Percentiles rank a stretch among this genome's conserved stretches.
phyloP scores from a whole-genome alignment of 2,797 vertebrate genomes.

The Melanitta fusca region DNA sequence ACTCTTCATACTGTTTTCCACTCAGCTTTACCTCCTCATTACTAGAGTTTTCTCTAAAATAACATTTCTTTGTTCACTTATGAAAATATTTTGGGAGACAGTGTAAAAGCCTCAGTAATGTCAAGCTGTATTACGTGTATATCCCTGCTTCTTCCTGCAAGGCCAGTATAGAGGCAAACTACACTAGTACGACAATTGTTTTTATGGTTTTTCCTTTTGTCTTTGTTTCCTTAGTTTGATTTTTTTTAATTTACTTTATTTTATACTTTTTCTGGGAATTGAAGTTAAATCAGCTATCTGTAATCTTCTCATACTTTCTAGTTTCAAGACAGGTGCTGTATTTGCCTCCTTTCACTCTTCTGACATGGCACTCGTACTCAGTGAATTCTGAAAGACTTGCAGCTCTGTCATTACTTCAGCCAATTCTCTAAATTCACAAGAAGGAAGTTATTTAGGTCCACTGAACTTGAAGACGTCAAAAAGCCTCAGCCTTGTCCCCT shows the following conservation, averaged over 20 bases:
- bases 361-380: fast-evolving
- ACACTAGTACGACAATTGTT: background rate
- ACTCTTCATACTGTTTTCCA: background rate
- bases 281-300: background rate
- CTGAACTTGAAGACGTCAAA: constrained; percentile 2
- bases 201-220: background rate
- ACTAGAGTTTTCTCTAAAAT: background rate
- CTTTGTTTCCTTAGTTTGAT: fast-evolving
- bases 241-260: background rate
- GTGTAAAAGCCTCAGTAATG: background rate
- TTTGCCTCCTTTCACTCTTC: background rate
- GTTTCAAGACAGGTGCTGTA: background rate
- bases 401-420: constrained; percentile 33
- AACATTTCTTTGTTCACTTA: background rate
- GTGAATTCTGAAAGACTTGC: background rate
- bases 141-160: background rate
- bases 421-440: background rate
- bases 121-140: background rate
- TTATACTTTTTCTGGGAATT: background rate
- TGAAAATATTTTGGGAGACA: background rate
- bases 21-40: background rate
- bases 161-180: background rate
- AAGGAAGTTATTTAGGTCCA: background rate
- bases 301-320: background rate
- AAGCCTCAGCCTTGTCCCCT: constrained; percentile 42